A percentile compares a stretch with the other conserved stretches of the same genome.
phyloP scores from a whole-genome alignment of 2,113 vertebrate species.

The Oryzias curvinotus region DNA sequence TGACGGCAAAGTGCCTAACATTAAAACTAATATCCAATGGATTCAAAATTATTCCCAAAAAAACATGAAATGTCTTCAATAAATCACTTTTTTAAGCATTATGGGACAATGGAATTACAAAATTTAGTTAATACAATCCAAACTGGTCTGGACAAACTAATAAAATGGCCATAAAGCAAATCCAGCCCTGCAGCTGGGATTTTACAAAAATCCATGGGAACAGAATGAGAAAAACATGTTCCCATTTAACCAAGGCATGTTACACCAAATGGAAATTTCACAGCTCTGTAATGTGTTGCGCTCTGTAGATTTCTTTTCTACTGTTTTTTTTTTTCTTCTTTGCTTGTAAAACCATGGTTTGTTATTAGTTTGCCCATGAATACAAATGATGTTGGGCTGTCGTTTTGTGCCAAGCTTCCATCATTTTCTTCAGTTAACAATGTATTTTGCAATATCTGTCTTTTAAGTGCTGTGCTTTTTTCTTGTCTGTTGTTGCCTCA shows the following conservation, averaged over 20 bases:
- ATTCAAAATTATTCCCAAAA: background rate
- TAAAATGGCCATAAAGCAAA: background rate
- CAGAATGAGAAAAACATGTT: background rate
- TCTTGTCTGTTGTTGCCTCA: too few relatives aligned
- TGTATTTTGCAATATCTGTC: too few relatives aligned
- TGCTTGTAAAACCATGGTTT: too few relatives aligned
- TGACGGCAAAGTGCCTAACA: background rate
- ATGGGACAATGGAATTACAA: background rate
- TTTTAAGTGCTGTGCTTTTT: too few relatives aligned
- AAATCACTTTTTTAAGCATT: background rate
- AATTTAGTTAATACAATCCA: accelerated
- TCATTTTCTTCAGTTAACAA: too few relatives aligned
- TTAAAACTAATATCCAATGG: background rate
- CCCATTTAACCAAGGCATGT: background rate
- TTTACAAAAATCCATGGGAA: background rate
- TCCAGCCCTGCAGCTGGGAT: background rate
- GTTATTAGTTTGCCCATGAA: too few relatives aligned
- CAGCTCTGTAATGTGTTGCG: too few relatives aligned
- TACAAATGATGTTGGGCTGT: too few relatives aligned
- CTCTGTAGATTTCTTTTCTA: too few relatives aligned
- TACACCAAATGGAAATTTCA: background rate
- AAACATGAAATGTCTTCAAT: background rate
- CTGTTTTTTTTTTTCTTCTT: too few relatives aligned
- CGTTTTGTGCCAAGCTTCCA: too few relatives aligned
- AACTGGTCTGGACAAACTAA: background rate